These are phyloP conservation scores for Eptesicus fuscus DNA, from an alignment of 2,113 vertebrate genomes.

Conservation along the genomic window DNA sequence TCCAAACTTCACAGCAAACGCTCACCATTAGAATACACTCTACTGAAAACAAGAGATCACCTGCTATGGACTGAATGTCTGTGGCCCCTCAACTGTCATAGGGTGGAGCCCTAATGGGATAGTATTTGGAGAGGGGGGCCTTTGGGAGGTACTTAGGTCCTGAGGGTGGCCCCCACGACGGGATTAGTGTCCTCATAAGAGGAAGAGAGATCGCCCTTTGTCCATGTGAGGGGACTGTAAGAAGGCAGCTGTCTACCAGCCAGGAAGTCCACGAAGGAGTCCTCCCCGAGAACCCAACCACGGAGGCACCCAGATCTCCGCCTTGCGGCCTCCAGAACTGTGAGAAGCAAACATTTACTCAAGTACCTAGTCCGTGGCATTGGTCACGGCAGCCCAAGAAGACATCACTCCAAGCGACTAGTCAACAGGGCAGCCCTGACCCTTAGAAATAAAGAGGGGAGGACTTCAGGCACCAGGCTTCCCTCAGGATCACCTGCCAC, in stretches of 20 bases:
- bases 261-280: background rate
- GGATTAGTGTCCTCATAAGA: background rate
- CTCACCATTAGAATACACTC: background rate
- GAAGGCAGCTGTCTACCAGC: background rate
- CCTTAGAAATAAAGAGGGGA: background rate
- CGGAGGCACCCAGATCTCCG: background rate
- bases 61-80: background rate
- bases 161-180: background rate
- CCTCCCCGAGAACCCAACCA: background rate
- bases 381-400: background rate
- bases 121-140: background rate
- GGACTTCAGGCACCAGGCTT: background rate
- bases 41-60: background rate
- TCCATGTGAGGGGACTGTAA: background rate
- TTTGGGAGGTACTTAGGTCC: background rate
- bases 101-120: background rate
- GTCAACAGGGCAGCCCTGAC: background rate
- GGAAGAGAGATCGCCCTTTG: background rate
- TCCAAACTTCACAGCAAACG: background rate
- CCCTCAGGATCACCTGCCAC: background rate
- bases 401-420: background rate
- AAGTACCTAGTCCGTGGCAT: background rate
- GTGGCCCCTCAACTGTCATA: background rate
- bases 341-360: background rate
- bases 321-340: background rate